Conservation (phyloP, 2,113 vertebrate species). For the Sinocyclocheilus rhinocerous region DNA sequence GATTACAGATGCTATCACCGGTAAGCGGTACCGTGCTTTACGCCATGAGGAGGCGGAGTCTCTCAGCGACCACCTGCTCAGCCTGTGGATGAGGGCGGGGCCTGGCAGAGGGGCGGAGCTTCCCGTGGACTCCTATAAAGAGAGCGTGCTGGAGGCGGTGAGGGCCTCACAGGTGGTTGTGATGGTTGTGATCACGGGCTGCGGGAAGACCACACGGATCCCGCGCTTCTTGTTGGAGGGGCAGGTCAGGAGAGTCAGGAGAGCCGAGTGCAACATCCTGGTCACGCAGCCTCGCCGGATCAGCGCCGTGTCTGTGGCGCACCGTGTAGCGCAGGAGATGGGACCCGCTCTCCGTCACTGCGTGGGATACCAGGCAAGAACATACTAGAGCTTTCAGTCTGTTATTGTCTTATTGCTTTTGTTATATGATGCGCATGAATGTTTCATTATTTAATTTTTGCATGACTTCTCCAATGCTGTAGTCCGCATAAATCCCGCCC, state of each 20-base stretch:
- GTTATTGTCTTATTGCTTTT: too few relatives aligned
- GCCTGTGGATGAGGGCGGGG: slow-evolving; percentile 81
- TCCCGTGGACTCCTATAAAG: slow-evolving; percentile 84
- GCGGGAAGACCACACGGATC: slow-evolving; percentile 94
- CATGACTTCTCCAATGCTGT: neutral
- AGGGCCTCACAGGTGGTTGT: slow-evolving; percentile 86
- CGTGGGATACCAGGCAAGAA: slow-evolving; percentile 87
- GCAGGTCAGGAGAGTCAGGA: slow-evolving; percentile 76
- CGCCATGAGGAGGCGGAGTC: slow-evolving; percentile 69
- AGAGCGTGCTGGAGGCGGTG: slow-evolving; percentile 82
- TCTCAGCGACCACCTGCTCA: slow-evolving; percentile 77
- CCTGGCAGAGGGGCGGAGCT: slow-evolving; percentile 74
- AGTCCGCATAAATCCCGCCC: neutral
- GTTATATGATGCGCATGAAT: neutral
- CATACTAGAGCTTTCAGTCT: neutral
- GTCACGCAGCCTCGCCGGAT: slow-evolving; percentile 94
- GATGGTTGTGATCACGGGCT: too few relatives aligned
- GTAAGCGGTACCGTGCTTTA: slow-evolving; percentile 78
- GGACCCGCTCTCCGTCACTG: slow-evolving; percentile 83
- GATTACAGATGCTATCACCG: slow-evolving; percentile 85
- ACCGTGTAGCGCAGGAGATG: slow-evolving; percentile 90
- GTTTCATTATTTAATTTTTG: too few relatives aligned
- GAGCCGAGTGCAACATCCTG: slow-evolving; percentile 87
- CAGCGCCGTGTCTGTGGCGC: slow-evolving; percentile 93
- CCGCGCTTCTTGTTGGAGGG: slow-evolving; percentile 92